Base-by-base conservation (phyloP, 2,797 vertebrate species). In the Gymnoscopelus braueri region DNA sequence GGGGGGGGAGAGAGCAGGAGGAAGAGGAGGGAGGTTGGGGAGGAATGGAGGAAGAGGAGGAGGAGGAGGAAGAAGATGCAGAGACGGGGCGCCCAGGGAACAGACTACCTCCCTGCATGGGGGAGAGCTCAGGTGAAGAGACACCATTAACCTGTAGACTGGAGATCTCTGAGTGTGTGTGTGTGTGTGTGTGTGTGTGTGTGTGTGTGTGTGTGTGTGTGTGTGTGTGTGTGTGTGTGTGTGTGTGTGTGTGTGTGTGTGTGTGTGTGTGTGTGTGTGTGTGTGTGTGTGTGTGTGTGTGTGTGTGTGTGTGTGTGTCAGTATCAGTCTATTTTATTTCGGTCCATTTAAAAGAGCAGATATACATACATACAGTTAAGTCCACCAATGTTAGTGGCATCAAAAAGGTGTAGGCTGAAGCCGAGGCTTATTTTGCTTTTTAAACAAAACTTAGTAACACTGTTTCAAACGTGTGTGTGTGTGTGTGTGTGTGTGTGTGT, bases 71-170 rank as follows among this genome's bases (percentile, higher is more conserved):
- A 12, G 48, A 47, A 26, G 67, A 59, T 57, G 78, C 35, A 66
- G 84, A 75, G 71, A 79, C 74, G 84, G 83, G 82, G 68, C n/a
- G 19, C 83, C 81, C 85, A 87, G 74, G 89, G 87, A 87, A 91
- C 90, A 93, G 93, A 95, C 94, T 95, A 95, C 94, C 93, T 93
- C 91, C 92, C 94, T 95, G 91, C 93, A 94, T 93, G 90, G 90
- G 91, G 92, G 91, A 94, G 89, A 94, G 86, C 93, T 95, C 89
- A 92, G 88, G 91, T 93, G 91, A 91, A 92, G 86, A 94, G 84
- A 94, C 87, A 93, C 83, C 81, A 69, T 94, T 93, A 94, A 88
- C 83, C 84, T 89, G 71, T 71, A 77, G 65, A 48, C 53, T 60
- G 48, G 24, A 23, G 9, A 7, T 5, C 48, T 63, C 29, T 66